A percentile compares a stretch with the other conserved stretches of the same genome.
phyloP scores from a whole-genome alignment of 2,113 vertebrate species.

The Sigmodon hispidus region DNA sequence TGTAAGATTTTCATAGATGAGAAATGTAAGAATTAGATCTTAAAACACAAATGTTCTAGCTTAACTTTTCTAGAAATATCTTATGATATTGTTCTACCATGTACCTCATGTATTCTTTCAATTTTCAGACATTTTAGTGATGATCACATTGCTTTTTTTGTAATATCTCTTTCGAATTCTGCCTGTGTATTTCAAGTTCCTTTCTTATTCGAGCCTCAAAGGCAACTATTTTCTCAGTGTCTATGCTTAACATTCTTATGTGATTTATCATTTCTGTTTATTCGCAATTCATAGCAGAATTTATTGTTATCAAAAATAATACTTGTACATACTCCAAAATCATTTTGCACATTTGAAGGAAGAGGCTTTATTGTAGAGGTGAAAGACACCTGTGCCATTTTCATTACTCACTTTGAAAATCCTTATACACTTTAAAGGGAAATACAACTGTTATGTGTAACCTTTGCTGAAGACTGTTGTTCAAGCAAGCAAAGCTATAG shows the following conservation, averaged over 20 bases:
- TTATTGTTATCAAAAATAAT: conserved; percentile 45
- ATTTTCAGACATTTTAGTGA: neutral
- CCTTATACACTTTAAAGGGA: conserved; percentile 40
- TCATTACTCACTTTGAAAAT: conserved; percentile 23
- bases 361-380: neutral
- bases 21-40: neutral
- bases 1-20: neutral
- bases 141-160: neutral
- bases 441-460: conserved; percentile 6
- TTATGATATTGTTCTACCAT: neutral
- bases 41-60: neutral
- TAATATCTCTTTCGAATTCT: conserved; percentile 21
- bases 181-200: neutral
- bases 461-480: neutral
- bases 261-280: conserved; percentile 27
- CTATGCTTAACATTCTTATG: neutral
- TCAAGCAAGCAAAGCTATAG: conserved; percentile 1
- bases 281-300: conserved; percentile 50
- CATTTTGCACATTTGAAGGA: conserved; percentile 29
- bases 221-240: neutral
- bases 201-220: neutral
- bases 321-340: neutral
- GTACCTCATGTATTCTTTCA: neutral
- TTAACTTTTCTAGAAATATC: neutral
- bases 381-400: conserved; percentile 16